These are phyloP conservation scores for Pelusios castaneus DNA, from an alignment of 2,113 vertebrate genomes.

Conservation along the genomic window DNA sequence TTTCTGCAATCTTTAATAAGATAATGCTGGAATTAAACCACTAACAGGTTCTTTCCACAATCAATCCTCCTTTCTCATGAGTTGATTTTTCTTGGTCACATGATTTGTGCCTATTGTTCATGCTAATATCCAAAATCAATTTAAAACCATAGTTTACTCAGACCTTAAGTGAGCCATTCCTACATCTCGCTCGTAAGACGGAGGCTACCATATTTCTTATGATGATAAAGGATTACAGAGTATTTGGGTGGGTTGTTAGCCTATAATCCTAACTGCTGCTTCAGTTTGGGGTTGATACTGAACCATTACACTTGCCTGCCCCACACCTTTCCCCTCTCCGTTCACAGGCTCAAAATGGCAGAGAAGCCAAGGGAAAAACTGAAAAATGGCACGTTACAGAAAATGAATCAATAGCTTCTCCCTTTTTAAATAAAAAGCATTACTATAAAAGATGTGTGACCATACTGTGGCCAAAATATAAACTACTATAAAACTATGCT, in stretches of 20 bases:
- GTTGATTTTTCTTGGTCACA: not conserved
- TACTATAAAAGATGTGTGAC: not conserved
- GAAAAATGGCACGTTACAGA: not conserved
- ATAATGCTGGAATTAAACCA: not conserved
- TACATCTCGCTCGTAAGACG: not conserved
- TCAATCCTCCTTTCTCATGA: not conserved
- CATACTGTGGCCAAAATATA: not conserved
- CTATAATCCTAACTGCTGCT: not conserved
- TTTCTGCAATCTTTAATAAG: not conserved
- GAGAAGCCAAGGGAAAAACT: not conserved
- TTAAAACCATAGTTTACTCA: not conserved
- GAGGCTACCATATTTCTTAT: not conserved
- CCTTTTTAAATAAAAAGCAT: not conserved
- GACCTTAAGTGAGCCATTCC: not conserved
- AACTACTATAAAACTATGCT: fast-evolving
- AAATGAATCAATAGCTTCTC: not conserved
- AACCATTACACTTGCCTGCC: not conserved
- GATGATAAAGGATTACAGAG: not conserved
- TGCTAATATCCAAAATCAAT: not conserved
- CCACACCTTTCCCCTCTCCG: not conserved
- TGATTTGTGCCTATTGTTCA: not conserved
- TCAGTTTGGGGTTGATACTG: not conserved
- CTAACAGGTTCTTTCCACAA: not conserved
- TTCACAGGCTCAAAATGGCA: not conserved
- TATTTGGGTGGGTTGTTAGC: not conserved